Conservation (phyloP, 2,888 invertebrate genomes). For the Emesis russula region DNA sequence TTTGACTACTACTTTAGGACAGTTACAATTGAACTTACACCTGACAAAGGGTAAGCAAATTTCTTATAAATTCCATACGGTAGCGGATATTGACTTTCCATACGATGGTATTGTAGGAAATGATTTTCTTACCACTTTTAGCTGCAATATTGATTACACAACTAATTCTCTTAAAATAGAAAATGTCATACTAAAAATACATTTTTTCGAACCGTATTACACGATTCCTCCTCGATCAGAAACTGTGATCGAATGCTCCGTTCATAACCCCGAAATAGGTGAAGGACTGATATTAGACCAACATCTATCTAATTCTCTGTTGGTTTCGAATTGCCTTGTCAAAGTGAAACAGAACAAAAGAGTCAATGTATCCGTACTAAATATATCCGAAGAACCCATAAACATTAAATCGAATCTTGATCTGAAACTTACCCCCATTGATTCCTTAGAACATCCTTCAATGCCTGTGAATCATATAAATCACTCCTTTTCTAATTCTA, state of each 20-base stretch:
- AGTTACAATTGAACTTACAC: too few relatives aligned
- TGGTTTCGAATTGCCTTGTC: neutral
- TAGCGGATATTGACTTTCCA: too few relatives aligned
- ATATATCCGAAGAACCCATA: conserved; percentile 30
- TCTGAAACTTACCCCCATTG: conserved; percentile 14
- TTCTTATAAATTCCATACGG: too few relatives aligned
- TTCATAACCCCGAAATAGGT: neutral
- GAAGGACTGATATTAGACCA: neutral
- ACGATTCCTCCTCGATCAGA: neutral
- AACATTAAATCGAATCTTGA: conserved; percentile 31
- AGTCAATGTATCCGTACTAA: conserved; percentile 30
- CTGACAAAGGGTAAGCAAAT: too few relatives aligned
- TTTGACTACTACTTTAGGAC: too few relatives aligned
- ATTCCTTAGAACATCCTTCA: neutral
- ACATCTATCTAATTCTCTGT: neutral
- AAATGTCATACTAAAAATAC: neutral
- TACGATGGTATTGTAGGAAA: too few relatives aligned
- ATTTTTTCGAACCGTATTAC: neutral
- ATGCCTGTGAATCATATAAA: neutral
- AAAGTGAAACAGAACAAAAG: conserved; percentile 41
- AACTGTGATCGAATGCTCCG: neutral
- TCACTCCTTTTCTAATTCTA: neutral
- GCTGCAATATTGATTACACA: too few relatives aligned
- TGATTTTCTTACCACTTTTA: too few relatives aligned
- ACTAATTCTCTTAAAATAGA: too few relatives aligned